A percentile compares a stretch with the other conserved stretches of the same genome.
Evolutionary conservation across 2,888 invertebrate genomes (phyloP).

Genomic region (Lepidochrysops patricia): DNA sequence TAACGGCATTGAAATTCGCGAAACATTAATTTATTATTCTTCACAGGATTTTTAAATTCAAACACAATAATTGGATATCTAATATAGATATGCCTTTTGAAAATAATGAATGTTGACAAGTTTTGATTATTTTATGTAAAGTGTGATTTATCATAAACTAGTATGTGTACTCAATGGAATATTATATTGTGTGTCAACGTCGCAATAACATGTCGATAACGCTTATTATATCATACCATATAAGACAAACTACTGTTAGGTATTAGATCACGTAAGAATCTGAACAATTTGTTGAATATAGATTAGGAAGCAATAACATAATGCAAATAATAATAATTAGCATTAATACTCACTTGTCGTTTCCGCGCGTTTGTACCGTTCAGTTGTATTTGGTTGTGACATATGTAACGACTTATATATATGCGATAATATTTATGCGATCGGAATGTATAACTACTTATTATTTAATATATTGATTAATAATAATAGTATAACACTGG

Average conservation of each 20-base stretch:
- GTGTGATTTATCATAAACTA: no score
- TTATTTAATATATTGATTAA: background rate
- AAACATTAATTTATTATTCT: background rate
- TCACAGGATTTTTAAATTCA: no score
- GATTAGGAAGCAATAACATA: slow-evolving; percentile 33
- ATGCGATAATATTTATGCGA: slow-evolving; percentile 3
- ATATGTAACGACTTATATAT: slow-evolving; percentile 40
- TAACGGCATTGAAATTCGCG: background rate
- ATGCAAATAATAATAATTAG: slow-evolving; percentile 47
- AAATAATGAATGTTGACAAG: no score
- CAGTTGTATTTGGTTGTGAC: slow-evolving; percentile 52
- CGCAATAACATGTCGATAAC: background rate
- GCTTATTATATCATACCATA: background rate
- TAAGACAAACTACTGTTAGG: background rate
- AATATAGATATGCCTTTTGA: no score
- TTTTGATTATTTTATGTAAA: no score
- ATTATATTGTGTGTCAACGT: no score
- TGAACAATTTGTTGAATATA: slow-evolving; percentile 8
- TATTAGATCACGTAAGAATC: background rate
- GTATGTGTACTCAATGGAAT: no score
- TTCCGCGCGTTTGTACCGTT: slow-evolving; percentile 38
- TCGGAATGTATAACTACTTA: background rate
- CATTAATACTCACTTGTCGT: slow-evolving; percentile 56
- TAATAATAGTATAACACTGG: no score
- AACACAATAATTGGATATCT: no score